Conservation (phyloP, 1,140 invertebrate species). For the Pogonomyrmex barbatus region DNA sequence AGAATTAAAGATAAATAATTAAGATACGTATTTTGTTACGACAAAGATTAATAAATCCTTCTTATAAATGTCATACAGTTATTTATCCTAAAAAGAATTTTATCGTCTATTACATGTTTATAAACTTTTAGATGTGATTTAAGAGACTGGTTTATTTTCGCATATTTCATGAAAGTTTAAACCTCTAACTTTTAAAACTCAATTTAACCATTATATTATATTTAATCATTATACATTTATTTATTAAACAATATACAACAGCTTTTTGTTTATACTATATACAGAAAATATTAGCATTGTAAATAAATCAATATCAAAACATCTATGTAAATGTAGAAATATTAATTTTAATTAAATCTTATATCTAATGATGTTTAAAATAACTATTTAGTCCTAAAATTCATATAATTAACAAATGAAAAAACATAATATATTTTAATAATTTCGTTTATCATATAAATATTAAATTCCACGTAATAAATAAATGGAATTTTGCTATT, state of each 20-base stretch:
- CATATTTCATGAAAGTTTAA: not conserved
- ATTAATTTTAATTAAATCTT: not conserved
- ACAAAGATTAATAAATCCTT: slow-evolving; percentile 9
- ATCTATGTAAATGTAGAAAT: not conserved
- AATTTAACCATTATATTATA: not conserved
- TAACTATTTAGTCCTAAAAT: slow-evolving; percentile 22
- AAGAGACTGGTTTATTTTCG: not conserved
- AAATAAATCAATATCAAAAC: not conserved
- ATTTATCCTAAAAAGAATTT: not conserved
- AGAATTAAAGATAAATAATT: not conserved
- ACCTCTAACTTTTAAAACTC: not conserved
- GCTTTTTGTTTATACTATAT: slow-evolving; percentile 2
- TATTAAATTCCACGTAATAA: not conserved
- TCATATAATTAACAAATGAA: not conserved
- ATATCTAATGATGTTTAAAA: slow-evolving; percentile 5
- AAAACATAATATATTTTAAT: not conserved
- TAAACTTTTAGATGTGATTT: slow-evolving; percentile 19
- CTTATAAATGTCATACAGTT: not conserved
- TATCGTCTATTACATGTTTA: not conserved
- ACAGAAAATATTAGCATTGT: not conserved
- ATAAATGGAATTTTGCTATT: slow-evolving; percentile 9
- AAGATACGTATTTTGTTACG: not conserved
- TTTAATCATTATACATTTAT: not conserved
- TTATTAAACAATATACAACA: not conserved
- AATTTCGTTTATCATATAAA: not conserved